A percentile compares a stretch with the other conserved stretches of the same genome.
phyloP scores from a whole-genome alignment of 2,113 vertebrate genomes.

The Notarius quadriscutis region DNA sequence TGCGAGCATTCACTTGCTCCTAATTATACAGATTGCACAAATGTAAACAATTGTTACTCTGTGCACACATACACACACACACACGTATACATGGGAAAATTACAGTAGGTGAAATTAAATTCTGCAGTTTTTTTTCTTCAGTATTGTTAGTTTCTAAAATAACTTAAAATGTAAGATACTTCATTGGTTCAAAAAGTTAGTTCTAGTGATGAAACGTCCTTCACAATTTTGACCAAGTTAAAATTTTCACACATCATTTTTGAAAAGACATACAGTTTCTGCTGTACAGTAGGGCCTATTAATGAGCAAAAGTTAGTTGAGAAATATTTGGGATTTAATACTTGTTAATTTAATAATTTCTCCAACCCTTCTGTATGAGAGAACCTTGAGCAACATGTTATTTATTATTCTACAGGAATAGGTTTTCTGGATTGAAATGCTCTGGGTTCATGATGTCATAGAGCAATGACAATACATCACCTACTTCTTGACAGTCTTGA shows the following conservation, averaged over 20 bases:
- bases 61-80: too few species aligned
- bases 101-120: not conserved
- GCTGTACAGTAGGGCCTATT: not conserved
- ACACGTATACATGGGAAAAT: not conserved
- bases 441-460: not conserved
- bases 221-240: not conserved
- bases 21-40: not conserved
- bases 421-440: conserved; percentile 9
- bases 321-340: not conserved
- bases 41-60: not conserved
- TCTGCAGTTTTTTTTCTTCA: not conserved
- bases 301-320: not conserved
- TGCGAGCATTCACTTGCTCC: not conserved
- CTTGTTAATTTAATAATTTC: not conserved
- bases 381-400: not conserved
- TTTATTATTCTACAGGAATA: not conserved
- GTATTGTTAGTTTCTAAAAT: not conserved
- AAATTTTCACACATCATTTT: not conserved
- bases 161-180: not conserved
- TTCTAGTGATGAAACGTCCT: not conserved
- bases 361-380: not conserved
- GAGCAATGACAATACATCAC: not conserved
- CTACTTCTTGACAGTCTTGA: not conserved
- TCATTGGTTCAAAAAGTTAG: not conserved
- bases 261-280: not conserved